Evolutionary conservation across 2,797 vertebrate genomes (phyloP).

Genomic region (Pantherophis alleghaniensis): DNA sequence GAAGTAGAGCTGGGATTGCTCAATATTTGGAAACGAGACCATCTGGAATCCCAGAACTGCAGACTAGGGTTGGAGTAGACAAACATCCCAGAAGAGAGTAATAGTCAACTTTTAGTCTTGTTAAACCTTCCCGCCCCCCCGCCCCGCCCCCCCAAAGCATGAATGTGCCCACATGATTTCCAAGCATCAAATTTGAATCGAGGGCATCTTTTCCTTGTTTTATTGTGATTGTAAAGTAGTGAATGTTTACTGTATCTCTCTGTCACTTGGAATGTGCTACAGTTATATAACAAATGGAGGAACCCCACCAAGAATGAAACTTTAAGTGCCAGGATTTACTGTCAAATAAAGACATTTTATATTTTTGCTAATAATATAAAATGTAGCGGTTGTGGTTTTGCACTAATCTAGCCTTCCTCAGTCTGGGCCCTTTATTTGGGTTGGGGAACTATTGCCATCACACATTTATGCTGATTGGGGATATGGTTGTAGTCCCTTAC

Average conservation of each 20-base stretch:
- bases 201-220: neutral
- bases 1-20: neutral
- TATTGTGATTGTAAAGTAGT: neutral
- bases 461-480: neutral
- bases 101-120: neutral
- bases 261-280: neutral
- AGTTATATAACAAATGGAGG: neutral
- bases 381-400: neutral
- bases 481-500: neutral
- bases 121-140: neutral
- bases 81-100: neutral
- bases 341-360: neutral
- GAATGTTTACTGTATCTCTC: neutral
- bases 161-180: neutral
- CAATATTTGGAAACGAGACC: neutral
- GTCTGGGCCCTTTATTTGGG: neutral
- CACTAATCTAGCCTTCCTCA: neutral
- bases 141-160: neutral
- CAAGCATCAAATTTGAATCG: neutral
- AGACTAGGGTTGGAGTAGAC: neutral
- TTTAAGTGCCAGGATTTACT: neutral
- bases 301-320: neutral
- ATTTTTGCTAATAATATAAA: neutral
- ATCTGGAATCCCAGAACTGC: neutral
- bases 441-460: neutral